A percentile compares a stretch with the other conserved stretches of the same genome.
These are phyloP conservation scores for Listronotus oregonensis DNA, from an alignment of 1,140 invertebrate species.

Conservation along the genomic window DNA sequence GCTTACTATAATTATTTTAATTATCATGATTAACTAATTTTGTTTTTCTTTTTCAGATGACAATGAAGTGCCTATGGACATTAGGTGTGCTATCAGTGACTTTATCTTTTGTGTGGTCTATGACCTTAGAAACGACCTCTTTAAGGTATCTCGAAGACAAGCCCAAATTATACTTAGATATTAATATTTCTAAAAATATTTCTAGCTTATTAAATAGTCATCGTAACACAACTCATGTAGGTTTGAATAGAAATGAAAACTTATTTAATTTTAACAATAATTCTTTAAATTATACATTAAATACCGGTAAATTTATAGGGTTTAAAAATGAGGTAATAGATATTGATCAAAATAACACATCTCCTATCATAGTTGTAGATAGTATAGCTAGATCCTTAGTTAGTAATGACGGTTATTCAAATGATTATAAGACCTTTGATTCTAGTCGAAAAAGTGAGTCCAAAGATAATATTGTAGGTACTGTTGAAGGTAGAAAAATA, in stretches of 20 bases:
- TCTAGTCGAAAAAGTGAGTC: constrained; percentile 22
- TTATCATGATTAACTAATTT: not conserved
- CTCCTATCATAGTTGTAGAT: too few species aligned
- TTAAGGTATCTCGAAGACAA: constrained; percentile 45
- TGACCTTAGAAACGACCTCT: constrained; percentile 42
- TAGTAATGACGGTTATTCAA: too few species aligned
- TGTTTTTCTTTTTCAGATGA: constrained; percentile 45
- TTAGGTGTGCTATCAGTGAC: constrained; percentile 43
- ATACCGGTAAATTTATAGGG: too few species aligned
- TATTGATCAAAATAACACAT: not conserved
- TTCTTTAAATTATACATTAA: too few species aligned
- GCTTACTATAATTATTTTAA: too few species aligned
- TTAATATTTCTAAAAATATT: not conserved
- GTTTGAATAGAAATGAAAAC: too few species aligned
- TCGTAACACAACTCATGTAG: too few species aligned
- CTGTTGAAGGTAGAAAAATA: constrained; percentile 6
- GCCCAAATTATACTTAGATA: constrained; percentile 9
- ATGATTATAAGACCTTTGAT: constrained; percentile 4
- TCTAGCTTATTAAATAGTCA: too few species aligned
- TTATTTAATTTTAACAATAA: too few species aligned
- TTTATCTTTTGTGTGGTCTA: constrained; percentile 23
- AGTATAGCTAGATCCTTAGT: too few species aligned
- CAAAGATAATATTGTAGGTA: constrained; percentile 25
- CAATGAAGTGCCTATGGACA: constrained; percentile 43
- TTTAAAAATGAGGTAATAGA: not conserved